A percentile compares a stretch with the other conserved stretches of the same genome.
phyloP scores from a whole-genome alignment of 37 sponge, comb jelly and placozoan species.

The Cladorhizidae sp. region DNA sequence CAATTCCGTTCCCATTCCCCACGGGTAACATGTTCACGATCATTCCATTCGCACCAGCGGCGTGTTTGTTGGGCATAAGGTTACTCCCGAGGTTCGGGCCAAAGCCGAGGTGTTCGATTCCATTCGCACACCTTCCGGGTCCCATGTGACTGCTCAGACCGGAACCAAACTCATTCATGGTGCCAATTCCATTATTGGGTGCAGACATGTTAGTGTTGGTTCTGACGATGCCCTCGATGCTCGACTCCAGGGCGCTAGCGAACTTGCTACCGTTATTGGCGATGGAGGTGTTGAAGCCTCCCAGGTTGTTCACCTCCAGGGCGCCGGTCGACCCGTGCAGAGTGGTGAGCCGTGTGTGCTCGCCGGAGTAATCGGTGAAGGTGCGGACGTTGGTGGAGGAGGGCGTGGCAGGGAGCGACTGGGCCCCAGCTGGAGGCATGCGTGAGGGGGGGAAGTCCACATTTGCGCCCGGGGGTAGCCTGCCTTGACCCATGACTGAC shows the following conservation, averaged over 20 bases:
- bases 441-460: not conserved
- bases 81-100: not conserved
- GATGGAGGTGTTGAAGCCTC: slow-evolving; percentile 36
- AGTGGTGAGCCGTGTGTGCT: slow-evolving; percentile 58
- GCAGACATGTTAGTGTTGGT: not conserved
- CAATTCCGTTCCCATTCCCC: not conserved
- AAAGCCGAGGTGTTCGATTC: not conserved
- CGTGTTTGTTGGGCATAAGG: not conserved
- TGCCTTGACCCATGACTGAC: not conserved
- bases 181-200: slow-evolving; percentile 3
- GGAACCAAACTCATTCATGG: not conserved
- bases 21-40: not conserved
- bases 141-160: not conserved
- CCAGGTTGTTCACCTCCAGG: slow-evolving; percentile 68
- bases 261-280: not conserved
- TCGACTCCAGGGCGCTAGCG: slow-evolving; percentile 3
- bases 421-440: slow-evolving; percentile 20
- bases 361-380: slow-evolving; percentile 55
- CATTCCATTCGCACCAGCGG: not conserved
- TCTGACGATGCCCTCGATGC: slow-evolving; percentile 18
- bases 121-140: not conserved
- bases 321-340: slow-evolving; percentile 64
- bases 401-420: slow-evolving; percentile 68
- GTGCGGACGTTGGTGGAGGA: slow-evolving; percentile 46
- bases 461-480: not conserved